phyloP scores from a whole-genome alignment of 1,140 invertebrate species.

The Procambarus virginalis region DNA sequence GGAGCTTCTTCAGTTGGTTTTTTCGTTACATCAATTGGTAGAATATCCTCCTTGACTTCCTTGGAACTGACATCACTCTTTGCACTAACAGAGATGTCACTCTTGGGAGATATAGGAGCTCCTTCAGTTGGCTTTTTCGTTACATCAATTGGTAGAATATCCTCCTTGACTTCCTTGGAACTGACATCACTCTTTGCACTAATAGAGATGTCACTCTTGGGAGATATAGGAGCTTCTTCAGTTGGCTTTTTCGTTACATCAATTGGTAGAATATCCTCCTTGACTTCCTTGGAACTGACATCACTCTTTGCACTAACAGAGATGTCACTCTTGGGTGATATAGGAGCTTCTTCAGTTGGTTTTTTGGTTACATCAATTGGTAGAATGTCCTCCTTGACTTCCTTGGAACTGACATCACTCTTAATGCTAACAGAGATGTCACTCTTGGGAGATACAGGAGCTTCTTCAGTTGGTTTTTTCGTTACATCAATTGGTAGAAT shows the following conservation, averaged over 20 bases:
- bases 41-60: no score
- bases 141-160: no score
- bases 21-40: no score
- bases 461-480: constrained; percentile 18
- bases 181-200: no score
- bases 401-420: neutral
- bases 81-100: no score
- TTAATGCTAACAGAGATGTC: constrained; percentile 49
- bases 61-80: no score
- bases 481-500: constrained; percentile 14
- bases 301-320: constrained; percentile 20
- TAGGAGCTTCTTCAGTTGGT: neutral
- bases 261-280: neutral
- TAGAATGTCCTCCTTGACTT: neutral
- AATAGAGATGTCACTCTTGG: no score
- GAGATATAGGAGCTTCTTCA: no score
- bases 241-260: neutral
- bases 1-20: no score
- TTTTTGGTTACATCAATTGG: constrained; percentile 8
- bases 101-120: no score
- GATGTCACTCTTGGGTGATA: constrained; percentile 13
- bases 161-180: no score
- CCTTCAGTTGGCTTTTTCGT: no score
- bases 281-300: neutral
- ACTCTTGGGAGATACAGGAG: constrained; percentile 45